Percentiles rank a stretch among this genome's conserved stretches.
Conservation (phyloP, 35 echinoderm and acorn worm genomes). For the Ptychodera flava region DNA sequence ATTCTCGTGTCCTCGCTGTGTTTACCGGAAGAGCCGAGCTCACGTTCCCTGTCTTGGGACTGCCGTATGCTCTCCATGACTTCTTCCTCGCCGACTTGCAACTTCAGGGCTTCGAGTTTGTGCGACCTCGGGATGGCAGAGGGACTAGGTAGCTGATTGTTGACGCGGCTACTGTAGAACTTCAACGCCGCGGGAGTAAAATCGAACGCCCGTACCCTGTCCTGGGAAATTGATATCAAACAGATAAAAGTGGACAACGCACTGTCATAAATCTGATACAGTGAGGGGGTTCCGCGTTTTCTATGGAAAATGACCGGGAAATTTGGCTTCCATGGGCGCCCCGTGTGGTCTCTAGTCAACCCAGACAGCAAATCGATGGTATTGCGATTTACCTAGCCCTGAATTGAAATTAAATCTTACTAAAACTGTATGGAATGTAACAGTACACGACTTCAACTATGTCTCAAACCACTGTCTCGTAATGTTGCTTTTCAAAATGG, state of each 20-base stretch:
- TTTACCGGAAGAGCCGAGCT: neutral
- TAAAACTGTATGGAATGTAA: neutral
- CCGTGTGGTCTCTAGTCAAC: neutral
- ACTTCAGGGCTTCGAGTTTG: neutral
- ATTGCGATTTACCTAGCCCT: neutral
- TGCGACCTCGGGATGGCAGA: neutral
- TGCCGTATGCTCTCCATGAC: neutral
- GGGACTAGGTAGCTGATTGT: neutral
- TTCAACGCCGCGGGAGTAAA: neutral
- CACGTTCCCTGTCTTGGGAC: neutral
- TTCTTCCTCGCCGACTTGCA: neutral
- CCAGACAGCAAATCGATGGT: too few relatives aligned
- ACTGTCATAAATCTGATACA: neutral
- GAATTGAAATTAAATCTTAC: neutral
- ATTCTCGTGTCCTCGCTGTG: neutral
- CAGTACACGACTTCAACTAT: neutral
- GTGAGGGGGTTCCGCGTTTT: neutral
- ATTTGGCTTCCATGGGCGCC: neutral
- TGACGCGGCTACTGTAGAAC: neutral
- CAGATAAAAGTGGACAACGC: neutral
- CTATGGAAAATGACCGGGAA: too few relatives aligned
- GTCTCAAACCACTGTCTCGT: neutral
- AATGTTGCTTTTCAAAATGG: slow-evolving; percentile 1
- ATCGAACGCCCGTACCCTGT: neutral
- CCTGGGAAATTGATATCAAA: neutral